These are phyloP conservation scores for Aptenodytes forsteri DNA, from an alignment of 2,113 vertebrate species.

Conservation along the genomic window DNA sequence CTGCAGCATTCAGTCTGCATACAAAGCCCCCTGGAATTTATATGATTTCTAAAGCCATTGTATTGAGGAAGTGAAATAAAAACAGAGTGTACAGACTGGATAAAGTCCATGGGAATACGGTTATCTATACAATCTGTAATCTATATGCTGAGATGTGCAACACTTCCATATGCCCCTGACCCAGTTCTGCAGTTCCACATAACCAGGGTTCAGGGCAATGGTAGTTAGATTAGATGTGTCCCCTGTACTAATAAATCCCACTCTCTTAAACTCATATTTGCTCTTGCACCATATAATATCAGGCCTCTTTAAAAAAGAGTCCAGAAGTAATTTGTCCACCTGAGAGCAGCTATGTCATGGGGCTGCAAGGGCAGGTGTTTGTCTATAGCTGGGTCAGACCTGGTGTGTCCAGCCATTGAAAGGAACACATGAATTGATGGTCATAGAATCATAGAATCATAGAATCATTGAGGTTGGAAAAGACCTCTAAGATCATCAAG, in stretches of 20 bases:
- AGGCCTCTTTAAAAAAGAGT: neutral
- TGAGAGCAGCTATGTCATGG: neutral
- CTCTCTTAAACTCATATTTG: neutral
- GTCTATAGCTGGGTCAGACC: neutral
- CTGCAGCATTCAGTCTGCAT: neutral
- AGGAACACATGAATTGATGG: neutral
- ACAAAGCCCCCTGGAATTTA: neutral
- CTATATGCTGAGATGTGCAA: neutral
- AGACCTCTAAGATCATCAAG: no score
- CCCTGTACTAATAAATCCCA: neutral
- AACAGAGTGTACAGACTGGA: neutral
- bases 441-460: neutral
- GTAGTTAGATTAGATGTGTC: neutral
- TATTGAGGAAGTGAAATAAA: neutral
- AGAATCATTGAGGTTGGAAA: no score
- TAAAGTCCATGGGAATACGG: neutral
- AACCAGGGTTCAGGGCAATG: neutral
- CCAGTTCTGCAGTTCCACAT: neutral
- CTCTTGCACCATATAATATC: neutral
- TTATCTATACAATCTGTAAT: neutral
- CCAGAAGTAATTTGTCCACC: neutral
- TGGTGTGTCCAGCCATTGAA: neutral
- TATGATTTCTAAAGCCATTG: neutral
- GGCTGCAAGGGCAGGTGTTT: neutral
- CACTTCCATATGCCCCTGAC: neutral